Evolutionary conservation across 2,797 vertebrate genomes (phyloP).

Genomic region (Gephyroberyx darwinii): DNA sequence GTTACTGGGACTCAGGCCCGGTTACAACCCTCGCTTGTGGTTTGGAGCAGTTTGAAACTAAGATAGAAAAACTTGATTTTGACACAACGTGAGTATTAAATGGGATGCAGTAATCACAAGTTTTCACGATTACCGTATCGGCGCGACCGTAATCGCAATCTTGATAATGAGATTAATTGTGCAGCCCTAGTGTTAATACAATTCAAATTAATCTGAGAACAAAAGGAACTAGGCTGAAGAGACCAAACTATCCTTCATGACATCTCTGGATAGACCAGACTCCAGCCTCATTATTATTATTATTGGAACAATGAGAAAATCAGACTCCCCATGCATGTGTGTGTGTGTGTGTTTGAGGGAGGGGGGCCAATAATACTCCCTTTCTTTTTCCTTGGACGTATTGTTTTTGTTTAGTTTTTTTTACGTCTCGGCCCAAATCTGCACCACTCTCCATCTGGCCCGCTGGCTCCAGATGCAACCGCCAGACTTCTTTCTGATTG

Average conservation of each 20-base stretch:
- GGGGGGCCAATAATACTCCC: neutral
- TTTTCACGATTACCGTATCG: no score
- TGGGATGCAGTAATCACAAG: no score
- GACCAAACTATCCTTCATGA: neutral
- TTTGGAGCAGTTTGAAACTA: no score
- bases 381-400: conserved; percentile 42
- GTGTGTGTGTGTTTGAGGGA: neutral
- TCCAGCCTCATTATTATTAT: neutral
- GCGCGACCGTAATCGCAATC: no score
- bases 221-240: neutral
- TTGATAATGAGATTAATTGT: no score
- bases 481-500: conserved; percentile 73
- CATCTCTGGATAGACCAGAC: conserved; percentile 1
- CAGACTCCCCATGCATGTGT: conserved; percentile 19
- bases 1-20: no score
- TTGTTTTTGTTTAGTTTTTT: conserved; percentile 26
- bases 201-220: neutral
- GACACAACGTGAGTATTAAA: no score
- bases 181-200: neutral
- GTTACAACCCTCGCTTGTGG: no score
- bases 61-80: no score
- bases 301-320: neutral
- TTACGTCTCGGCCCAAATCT: conserved; percentile 69
- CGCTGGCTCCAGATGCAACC: conserved; percentile 80
- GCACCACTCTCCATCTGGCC: conserved; percentile 77